Evolutionary conservation across 2,113 vertebrate species (phyloP).

Genomic region (Archocentrus centrarchus): DNA sequence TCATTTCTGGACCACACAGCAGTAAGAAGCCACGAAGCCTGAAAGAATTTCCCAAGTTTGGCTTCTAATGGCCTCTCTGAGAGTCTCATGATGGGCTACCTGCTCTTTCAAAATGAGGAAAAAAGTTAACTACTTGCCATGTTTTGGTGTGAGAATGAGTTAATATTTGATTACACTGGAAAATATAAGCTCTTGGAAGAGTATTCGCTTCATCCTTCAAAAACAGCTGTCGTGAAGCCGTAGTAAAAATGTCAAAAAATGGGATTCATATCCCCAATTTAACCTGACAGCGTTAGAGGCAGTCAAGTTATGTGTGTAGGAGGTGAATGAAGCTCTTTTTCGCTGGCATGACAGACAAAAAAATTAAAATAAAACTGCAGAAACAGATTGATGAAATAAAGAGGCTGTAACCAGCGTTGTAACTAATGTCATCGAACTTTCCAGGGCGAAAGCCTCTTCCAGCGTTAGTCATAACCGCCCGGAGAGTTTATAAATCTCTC

Average conservation of each 20-base stretch:
- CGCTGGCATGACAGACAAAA: neutral
- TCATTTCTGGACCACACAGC: slow-evolving; percentile 9
- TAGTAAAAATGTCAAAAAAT: slow-evolving; percentile 15
- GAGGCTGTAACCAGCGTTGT: slow-evolving; percentile 16
- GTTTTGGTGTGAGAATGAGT: slow-evolving; percentile 25
- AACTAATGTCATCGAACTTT: slow-evolving; percentile 58
- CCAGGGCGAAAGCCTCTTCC: slow-evolving; percentile 44
- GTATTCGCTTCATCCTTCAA: slow-evolving; percentile 8
- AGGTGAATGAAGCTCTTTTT: slow-evolving; percentile 22
- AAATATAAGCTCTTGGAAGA: slow-evolving; percentile 29
- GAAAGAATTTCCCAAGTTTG: slow-evolving; percentile 34
- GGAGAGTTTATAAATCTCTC: slow-evolving; percentile 65
- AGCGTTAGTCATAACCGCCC: slow-evolving; percentile 24
- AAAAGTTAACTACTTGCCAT: neutral
- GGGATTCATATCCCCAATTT: neutral
- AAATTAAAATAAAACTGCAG: slow-evolving; percentile 3
- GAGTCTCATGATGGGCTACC: slow-evolving; percentile 26
- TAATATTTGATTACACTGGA: slow-evolving; percentile 28
- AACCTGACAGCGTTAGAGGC: neutral
- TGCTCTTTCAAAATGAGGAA: slow-evolving; percentile 15
- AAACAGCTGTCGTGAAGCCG: neutral
- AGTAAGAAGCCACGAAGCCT: slow-evolving; percentile 21
- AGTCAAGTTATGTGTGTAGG: neutral
- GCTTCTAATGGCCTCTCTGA: slow-evolving; percentile 19
- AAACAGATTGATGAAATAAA: slow-evolving; percentile 26